phyloP scores from a whole-genome alignment of 2,113 vertebrate genomes.

The Tauraco erythrolophus region DNA sequence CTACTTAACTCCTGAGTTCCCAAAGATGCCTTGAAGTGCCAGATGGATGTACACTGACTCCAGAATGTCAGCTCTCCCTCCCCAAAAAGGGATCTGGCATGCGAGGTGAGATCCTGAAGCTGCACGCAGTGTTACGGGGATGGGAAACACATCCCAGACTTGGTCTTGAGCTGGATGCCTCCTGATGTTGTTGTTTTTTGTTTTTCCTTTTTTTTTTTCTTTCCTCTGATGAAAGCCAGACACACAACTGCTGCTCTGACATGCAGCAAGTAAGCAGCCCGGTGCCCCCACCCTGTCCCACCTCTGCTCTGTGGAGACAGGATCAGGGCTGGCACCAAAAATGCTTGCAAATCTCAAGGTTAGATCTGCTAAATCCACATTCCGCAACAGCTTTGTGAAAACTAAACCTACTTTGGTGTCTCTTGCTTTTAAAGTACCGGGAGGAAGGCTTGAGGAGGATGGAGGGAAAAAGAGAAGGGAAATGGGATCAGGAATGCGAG shows the following conservation, averaged over 20 bases:
- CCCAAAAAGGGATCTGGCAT: accelerated
- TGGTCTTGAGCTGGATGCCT: not conserved
- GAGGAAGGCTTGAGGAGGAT: not conserved
- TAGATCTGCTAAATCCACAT: not conserved
- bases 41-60: not conserved
- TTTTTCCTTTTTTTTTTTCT: not conserved
- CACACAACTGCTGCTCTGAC: not conserved
- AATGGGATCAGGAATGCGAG: not conserved
- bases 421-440: not conserved
- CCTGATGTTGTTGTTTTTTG: too few species aligned
- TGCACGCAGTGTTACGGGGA: not conserved
- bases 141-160: not conserved
- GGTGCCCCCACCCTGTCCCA: too few species aligned
- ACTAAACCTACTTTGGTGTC: not conserved
- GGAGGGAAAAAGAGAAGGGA: not conserved
- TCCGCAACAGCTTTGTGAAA: not conserved
- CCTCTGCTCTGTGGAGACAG: accelerated
- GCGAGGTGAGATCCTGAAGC: not conserved
- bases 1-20: not conserved
- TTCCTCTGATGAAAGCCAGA: not conserved
- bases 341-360: not conserved
- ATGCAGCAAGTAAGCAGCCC: too few species aligned
- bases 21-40: not conserved
- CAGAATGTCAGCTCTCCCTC: not conserved
- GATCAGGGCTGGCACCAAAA: not conserved